These are phyloP conservation scores for Enteromius unitaeniatus DNA, from an alignment of 2,797 vertebrate genomes.

Conservation along the genomic window DNA sequence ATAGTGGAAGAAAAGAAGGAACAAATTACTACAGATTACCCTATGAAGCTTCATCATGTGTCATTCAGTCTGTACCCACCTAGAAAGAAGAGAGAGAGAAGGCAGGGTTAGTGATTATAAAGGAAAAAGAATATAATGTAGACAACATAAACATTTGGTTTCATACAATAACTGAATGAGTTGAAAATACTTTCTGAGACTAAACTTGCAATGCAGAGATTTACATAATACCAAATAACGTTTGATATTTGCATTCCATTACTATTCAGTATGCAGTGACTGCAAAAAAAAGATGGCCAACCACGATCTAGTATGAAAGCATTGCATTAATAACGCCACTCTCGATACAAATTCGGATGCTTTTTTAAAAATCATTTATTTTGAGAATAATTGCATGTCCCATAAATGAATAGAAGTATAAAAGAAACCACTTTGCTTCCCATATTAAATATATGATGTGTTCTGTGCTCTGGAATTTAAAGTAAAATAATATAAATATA, in stretches of 20 bases:
- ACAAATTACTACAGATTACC: conserved; percentile 28
- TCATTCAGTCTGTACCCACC: conserved; percentile 32
- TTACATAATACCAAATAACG: background rate
- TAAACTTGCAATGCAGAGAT: background rate
- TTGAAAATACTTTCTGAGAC: background rate
- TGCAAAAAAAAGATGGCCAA: background rate
- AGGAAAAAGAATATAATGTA: conserved; percentile 26
- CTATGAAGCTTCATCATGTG: conserved; percentile 5
- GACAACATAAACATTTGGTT: conserved; percentile 36
- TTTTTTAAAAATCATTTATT: conserved; percentile 41
- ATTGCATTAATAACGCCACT: background rate
- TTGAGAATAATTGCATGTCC: conserved; percentile 49
- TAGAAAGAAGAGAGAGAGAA: conserved; percentile 22
- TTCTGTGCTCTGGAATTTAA: background rate
- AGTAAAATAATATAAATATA: background rate
- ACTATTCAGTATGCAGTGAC: background rate
- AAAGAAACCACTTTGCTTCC: conserved; percentile 28
- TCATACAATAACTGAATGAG: background rate
- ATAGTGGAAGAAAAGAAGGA: background rate
- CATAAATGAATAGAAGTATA: conserved; percentile 4
- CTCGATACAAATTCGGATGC: background rate
- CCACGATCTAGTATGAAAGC: background rate
- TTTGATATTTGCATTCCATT: background rate
- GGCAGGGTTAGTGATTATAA: background rate
- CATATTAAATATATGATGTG: background rate